Evolutionary conservation across 2,797 vertebrate species (phyloP), one percentile per base, ranked within the genome.

Genomic region (Ctenopoma kingsleyae): DNA sequence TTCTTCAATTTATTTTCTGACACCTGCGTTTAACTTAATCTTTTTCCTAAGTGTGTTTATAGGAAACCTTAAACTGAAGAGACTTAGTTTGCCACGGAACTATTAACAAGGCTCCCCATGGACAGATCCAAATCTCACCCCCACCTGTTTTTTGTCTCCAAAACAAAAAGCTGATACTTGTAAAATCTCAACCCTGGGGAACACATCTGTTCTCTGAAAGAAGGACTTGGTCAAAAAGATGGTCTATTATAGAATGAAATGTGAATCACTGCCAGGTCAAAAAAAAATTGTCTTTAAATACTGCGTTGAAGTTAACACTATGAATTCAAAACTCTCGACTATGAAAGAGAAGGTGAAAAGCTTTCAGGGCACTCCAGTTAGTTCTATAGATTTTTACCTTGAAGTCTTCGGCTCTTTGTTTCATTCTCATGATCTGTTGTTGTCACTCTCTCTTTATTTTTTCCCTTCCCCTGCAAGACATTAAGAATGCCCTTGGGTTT

Each of bases 401-500:
- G 13, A 60, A 52, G 63, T 60, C 9, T 63, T 52, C 13, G 16
- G 13, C 27, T 69, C 20, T 59, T 23, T 20, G 22, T 57, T 59
- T 59, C 36, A 43, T 3, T 55, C 41, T 65, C 15, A 38, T 43
- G 13, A 53, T 57, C 3, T 30, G 6, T 49, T 30, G 6, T 49
- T 49, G 0, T 13, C 17, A 15, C 13, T 54, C 23, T 23, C 71
- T 19, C 64, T 40, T 51, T 13, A 5, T 46, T 71, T 23, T 13
- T 16, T 1, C 35, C 11, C 16, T 79, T 87, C 30, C 3, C 32
- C n/a, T 6, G 48, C 3, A 61, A 99, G 98, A 97, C 98, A 5
- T 85, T 99, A 73, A 93, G 96, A 82, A 95, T 97, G 85, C 98
- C 98, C 62, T 92, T 99, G 72, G 96, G 97, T 77, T 80, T 99